Percentiles rank a stretch among this genome's conserved stretches.
Evolutionary conservation across 92 coral and sea anemone species (phyloP).

Genomic region (Parazoanthus darwini): DNA sequence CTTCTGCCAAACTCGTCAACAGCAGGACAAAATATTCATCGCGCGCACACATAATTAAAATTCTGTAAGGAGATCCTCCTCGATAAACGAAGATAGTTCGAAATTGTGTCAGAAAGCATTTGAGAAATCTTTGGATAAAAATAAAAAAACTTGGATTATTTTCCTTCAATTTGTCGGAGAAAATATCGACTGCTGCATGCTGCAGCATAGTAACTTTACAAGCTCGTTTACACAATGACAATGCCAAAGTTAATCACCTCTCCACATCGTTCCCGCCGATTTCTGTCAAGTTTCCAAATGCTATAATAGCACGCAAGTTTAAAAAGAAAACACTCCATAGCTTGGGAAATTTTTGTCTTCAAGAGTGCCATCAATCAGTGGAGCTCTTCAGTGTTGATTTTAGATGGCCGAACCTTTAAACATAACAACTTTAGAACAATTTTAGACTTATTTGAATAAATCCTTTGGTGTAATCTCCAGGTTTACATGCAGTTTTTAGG

Average conservation of each 20-base stretch:
- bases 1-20: constrained; percentile 18
- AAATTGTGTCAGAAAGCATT: neutral
- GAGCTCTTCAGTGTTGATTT: neutral
- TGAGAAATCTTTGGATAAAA: neutral
- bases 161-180: too few species aligned
- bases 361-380: neutral
- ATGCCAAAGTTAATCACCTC: neutral
- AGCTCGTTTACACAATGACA: neutral
- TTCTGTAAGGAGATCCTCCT: constrained; percentile 26
- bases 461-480: neutral
- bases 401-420: neutral
- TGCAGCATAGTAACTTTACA: too few species aligned
- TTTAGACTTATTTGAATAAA: neutral
- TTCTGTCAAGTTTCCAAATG: constrained; percentile 31
- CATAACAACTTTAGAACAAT: neutral
- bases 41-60: neutral
- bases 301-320: neutral
- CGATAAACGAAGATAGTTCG: neutral
- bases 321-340: constrained; percentile 17
- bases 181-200: neutral
- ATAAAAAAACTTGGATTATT: neutral
- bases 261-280: neutral
- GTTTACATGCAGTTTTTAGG: neutral
- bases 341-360: neutral
- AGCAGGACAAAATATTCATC: neutral